A percentile compares a stretch with the other conserved stretches of the same genome.
Conservation (phyloP, 1,140 invertebrate species). For the Listronotus bonariensis region DNA sequence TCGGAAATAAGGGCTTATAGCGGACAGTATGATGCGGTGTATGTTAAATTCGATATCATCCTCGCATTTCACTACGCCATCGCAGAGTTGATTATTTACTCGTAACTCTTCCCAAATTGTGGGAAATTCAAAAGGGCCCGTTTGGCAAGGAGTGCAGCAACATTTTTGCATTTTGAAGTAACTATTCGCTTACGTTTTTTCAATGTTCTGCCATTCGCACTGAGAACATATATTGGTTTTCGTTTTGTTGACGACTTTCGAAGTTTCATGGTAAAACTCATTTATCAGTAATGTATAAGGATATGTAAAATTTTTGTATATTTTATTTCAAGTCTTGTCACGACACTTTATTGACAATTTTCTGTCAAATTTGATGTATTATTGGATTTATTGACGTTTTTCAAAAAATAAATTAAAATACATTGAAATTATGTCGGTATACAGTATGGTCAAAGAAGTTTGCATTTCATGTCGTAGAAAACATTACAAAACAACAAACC, state of each 20-base stretch:
- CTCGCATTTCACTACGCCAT: slow-evolving; percentile 62
- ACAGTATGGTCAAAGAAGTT: no score
- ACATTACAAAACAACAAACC: no score
- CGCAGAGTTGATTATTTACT: slow-evolving; percentile 63
- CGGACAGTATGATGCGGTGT: slow-evolving; percentile 68
- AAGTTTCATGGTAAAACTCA: slow-evolving; percentile 17
- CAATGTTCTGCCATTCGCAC: background rate
- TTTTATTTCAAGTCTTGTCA: no score
- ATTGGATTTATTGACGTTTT: no score
- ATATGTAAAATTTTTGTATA: no score
- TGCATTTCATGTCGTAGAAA: no score
- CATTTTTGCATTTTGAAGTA: slow-evolving; percentile 3
- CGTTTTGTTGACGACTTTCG: slow-evolving; percentile 3
- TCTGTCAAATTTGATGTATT: no score
- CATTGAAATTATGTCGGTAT: no score
- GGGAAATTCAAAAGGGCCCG: slow-evolving; percentile 59
- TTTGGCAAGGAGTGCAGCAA: background rate
- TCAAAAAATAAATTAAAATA: no score
- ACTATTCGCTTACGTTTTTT: slow-evolving; percentile 5
- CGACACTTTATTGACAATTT: no score
- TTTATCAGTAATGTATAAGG: background rate
- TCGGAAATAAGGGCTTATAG: slow-evolving; percentile 70
- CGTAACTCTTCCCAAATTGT: slow-evolving; percentile 68
- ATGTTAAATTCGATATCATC: slow-evolving; percentile 67
- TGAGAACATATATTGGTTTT: slow-evolving; percentile 1